Percentiles rank a stretch among this genome's conserved stretches.
phyloP scores from a whole-genome alignment of 2,797 vertebrate species.

The Natrix natrix region DNA sequence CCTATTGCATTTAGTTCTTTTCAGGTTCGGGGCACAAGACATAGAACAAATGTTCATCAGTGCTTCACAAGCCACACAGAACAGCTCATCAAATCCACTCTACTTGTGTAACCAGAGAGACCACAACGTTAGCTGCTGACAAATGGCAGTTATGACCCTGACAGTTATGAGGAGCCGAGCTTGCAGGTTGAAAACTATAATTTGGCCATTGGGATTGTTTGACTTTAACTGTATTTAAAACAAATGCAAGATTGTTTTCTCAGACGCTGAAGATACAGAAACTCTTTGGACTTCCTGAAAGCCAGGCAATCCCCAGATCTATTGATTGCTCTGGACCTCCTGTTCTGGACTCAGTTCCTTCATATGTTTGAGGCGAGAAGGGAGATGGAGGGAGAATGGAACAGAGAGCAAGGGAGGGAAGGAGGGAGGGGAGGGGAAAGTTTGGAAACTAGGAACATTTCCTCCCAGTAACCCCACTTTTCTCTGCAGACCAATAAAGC shows the following conservation, averaged over 20 bases:
- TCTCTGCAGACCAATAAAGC: neutral
- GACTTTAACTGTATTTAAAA: neutral
- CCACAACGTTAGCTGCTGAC: neutral
- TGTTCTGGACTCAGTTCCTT: neutral
- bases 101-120: neutral
- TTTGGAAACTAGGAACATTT: neutral
- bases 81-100: neutral
- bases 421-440: no score
- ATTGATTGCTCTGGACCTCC: conserved; percentile 7
- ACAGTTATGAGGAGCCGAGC: neutral
- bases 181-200: neutral
- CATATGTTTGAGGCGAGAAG: neutral
- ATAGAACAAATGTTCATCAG: neutral
- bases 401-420: no score
- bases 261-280: neutral
- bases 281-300: neutral
- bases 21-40: neutral
- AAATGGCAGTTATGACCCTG: neutral
- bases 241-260: neutral
- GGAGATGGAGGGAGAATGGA: no score
- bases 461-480: neutral
- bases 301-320: neutral
- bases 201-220: neutral
- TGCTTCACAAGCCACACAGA: neutral
- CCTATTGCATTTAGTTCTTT: neutral